Percentiles rank a stretch among this genome's conserved stretches.
Evolutionary conservation across 2,113 vertebrate genomes (phyloP).

Genomic region (Eudyptes chrysolophus): DNA sequence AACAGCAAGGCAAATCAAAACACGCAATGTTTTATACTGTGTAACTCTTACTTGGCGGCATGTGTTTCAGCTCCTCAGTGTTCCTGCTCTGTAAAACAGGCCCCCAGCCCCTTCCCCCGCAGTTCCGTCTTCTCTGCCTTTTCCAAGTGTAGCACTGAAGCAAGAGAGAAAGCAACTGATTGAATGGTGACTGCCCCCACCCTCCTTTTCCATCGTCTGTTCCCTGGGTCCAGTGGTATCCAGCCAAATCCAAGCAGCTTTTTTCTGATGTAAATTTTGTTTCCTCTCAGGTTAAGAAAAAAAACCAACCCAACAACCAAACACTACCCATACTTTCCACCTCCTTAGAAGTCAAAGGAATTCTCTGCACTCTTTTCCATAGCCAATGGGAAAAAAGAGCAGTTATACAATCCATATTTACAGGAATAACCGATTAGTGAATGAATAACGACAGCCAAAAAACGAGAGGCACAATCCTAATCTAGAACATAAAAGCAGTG

Average conservation of each 20-base stretch:
- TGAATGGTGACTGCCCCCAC: not conserved
- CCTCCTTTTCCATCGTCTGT: not conserved
- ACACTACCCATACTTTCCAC: constrained; percentile 27
- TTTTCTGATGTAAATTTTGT: not conserved
- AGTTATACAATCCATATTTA: constrained; percentile 59
- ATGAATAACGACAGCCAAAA: constrained; percentile 18
- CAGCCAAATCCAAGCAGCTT: constrained; percentile 49
- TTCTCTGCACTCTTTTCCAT: constrained; percentile 35
- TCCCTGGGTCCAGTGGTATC: constrained; percentile 12
- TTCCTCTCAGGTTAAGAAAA: constrained; percentile 3
- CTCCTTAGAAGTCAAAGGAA: constrained; percentile 55
- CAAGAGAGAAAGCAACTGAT: not conserved
- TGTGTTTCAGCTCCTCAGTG: not conserved
- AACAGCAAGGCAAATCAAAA: not conserved
- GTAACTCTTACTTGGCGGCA: not conserved
- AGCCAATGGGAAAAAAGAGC: constrained; percentile 20
- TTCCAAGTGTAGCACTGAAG: not conserved
- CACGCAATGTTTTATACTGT: not conserved
- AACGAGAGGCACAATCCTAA: constrained; percentile 36
- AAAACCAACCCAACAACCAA: not conserved
- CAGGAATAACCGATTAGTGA: constrained; percentile 41
- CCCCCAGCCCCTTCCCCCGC: not conserved
- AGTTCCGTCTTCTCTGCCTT: not conserved
- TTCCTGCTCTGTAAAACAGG: not conserved
- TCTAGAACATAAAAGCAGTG: constrained; percentile 65